Evolutionary conservation across 1,140 invertebrate species (phyloP).

Genomic region (Acromyrmex echinatior): DNA sequence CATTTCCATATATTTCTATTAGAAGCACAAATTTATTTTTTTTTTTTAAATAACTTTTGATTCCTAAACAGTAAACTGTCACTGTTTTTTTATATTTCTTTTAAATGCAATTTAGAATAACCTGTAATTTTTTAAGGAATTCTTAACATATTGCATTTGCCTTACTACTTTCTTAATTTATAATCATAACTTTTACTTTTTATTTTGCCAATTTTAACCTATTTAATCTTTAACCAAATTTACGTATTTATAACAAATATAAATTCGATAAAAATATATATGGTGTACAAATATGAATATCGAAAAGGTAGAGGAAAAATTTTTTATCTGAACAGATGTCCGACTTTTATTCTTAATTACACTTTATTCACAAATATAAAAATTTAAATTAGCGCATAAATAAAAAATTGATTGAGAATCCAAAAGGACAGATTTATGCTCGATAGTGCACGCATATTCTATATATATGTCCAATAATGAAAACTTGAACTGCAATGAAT

Average conservation of each 20-base stretch:
- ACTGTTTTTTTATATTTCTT: no score
- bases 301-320: not conserved
- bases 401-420: conserved; percentile 21
- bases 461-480: conserved; percentile 2
- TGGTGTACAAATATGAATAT: not conserved
- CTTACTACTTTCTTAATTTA: not conserved
- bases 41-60: no score
- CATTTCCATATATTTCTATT: no score
- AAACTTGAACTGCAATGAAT: conserved; percentile 47
- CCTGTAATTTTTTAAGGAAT: no score
- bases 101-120: no score
- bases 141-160: no score
- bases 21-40: no score
- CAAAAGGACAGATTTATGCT: conserved; percentile 17
- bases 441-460: not conserved
- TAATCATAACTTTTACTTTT: not conserved
- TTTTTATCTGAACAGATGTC: not conserved
- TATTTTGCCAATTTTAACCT: not conserved
- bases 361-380: conserved; percentile 35
- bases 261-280: not conserved
- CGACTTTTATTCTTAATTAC: not conserved
- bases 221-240: not conserved
- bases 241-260: not conserved
- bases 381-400: conserved; percentile 17
- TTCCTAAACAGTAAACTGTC: no score